A percentile compares a stretch with the other conserved stretches of the same genome.
Conservation (phyloP, 2,888 invertebrate species). For the Branchipolynoe longqiensis region DNA sequence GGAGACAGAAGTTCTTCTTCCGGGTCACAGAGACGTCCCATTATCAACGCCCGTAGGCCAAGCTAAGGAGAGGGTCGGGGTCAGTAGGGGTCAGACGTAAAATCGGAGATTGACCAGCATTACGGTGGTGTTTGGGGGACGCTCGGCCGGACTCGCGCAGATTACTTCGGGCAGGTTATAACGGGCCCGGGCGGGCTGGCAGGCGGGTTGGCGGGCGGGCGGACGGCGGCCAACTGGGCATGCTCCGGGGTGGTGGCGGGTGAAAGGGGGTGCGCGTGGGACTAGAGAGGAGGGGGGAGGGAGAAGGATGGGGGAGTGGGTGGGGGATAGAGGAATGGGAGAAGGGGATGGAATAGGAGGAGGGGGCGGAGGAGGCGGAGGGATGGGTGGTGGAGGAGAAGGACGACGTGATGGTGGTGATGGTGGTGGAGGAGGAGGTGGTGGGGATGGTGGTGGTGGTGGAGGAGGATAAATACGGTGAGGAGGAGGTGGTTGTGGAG, state of each 20-base stretch:
- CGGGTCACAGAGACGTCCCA: not conserved
- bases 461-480: not conserved
- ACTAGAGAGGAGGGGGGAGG: not conserved
- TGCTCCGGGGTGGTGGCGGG: not conserved
- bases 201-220: not conserved
- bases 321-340: no score
- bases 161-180: constrained; percentile 36
- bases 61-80: not conserved
- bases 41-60: not conserved
- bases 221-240: not conserved
- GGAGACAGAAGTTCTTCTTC: not conserved
- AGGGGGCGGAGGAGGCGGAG: no score
- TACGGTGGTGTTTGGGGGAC: not conserved
- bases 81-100: not conserved
- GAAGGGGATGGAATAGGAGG: no score
- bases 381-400: not conserved
- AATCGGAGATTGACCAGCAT: constrained; percentile 12
- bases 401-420: not conserved
- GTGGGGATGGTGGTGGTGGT: not conserved
- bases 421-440: not conserved
- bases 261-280: no score
- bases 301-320: not conserved
- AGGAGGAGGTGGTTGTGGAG: not conserved
- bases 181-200: not conserved
- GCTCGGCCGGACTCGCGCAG: not conserved